Evolutionary conservation across 2,797 vertebrate genomes (phyloP).

Genomic region (Acanthurus lineatus): DNA sequence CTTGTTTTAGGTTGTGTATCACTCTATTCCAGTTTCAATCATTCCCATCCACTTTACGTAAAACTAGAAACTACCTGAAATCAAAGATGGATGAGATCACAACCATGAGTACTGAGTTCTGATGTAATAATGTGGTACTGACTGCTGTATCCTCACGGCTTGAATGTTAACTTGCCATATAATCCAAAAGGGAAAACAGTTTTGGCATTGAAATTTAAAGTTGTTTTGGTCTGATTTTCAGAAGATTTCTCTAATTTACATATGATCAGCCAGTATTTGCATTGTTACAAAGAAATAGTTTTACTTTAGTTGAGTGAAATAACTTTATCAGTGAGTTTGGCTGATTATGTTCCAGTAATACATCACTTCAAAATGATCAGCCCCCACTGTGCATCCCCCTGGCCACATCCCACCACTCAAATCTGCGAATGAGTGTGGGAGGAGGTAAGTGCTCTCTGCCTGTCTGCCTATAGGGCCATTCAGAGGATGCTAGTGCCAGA

Average conservation of each 20-base stretch:
- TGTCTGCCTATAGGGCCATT: slow-evolving; percentile 67
- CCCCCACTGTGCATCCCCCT: slow-evolving; percentile 35
- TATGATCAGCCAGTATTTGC: neutral
- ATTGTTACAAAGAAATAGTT: neutral
- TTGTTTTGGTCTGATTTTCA: neutral
- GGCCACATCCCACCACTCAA: slow-evolving; percentile 55
- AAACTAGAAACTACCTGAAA: too few relatives aligned
- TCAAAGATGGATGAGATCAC: too few relatives aligned
- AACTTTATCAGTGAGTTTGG: slow-evolving; percentile 37
- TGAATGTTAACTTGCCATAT: too few relatives aligned
- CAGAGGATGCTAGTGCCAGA: slow-evolving; percentile 54
- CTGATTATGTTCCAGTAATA: slow-evolving; percentile 64
- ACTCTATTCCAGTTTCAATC: too few relatives aligned
- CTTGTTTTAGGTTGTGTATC: too few relatives aligned
- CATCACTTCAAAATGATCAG: slow-evolving; percentile 63
- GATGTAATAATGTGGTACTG: too few relatives aligned
- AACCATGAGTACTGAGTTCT: too few relatives aligned
- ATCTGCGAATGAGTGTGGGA: slow-evolving; percentile 64
- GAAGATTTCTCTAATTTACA: neutral
- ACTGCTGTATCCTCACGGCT: too few relatives aligned
- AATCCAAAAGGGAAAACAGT: too few relatives aligned
- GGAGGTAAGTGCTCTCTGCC: slow-evolving; percentile 63
- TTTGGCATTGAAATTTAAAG: too few relatives aligned
- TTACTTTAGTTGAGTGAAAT: slow-evolving; percentile 36
- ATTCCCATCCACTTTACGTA: too few relatives aligned